phyloP scores from a whole-genome alignment of 2,888 invertebrate species.

The Ochropacha duplaris region DNA sequence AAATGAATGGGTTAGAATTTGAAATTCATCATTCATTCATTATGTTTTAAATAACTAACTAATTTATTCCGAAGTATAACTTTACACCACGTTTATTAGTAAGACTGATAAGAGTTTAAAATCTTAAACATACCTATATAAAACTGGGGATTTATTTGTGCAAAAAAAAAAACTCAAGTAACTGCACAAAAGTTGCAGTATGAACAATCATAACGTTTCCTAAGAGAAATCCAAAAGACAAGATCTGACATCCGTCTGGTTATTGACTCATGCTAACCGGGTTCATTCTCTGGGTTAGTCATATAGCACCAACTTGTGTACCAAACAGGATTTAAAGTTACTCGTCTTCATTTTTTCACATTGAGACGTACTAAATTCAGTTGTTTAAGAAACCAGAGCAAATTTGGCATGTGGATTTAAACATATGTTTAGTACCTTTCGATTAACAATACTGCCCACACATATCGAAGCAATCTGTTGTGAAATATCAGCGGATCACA shows the following conservation, averaged over 20 bases:
- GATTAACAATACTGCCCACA: constrained; percentile 16
- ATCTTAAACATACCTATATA: too few species aligned
- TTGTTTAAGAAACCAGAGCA: neutral
- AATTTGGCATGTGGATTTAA: neutral
- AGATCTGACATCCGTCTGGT: neutral
- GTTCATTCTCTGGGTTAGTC: neutral
- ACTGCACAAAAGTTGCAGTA: too few species aligned
- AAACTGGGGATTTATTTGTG: too few species aligned
- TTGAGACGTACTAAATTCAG: too few species aligned
- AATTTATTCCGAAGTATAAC: too few species aligned
- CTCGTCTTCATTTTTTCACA: neutral
- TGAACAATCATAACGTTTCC: neutral
- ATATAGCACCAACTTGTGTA: neutral
- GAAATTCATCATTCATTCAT: too few species aligned
- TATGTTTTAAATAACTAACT: too few species aligned
- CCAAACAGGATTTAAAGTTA: neutral
- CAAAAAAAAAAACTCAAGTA: too few species aligned
- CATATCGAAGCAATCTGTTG: constrained; percentile 4
- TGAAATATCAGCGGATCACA: constrained; percentile 14
- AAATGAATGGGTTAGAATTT: too few species aligned
- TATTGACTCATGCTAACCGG: neutral
- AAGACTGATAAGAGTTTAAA: too few species aligned
- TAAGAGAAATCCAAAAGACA: neutral
- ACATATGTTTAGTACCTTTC: neutral
- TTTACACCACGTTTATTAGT: too few species aligned